A percentile compares a stretch with the other conserved stretches of the same genome.
Evolutionary conservation across 2,888 invertebrate genomes (phyloP).

Genomic region (Alviniconcha strummeri): DNA sequence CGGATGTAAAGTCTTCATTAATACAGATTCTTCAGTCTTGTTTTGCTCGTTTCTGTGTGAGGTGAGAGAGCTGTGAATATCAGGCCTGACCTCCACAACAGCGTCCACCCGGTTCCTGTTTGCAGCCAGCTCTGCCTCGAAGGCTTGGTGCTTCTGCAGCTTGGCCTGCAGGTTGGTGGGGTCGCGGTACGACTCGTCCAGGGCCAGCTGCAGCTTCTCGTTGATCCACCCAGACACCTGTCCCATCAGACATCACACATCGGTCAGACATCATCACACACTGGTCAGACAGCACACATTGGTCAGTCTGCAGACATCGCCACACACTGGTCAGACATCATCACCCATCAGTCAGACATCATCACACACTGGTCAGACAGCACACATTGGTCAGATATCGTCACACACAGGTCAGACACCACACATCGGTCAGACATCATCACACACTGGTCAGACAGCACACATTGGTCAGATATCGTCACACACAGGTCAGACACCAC

Average conservation of each 20-base stretch:
- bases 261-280: not conserved
- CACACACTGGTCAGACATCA: not conserved
- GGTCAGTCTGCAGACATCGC: not conserved
- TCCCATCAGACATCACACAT: not conserved
- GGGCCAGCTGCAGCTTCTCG: constrained; percentile 93
- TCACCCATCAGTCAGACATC: not conserved
- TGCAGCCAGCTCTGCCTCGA: constrained; percentile 94
- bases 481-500: not conserved
- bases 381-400: not conserved
- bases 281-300: not conserved
- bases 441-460: too few species aligned
- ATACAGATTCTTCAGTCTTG: not conserved
- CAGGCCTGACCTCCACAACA: constrained; percentile 79
- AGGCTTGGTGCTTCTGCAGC: constrained; percentile 95
- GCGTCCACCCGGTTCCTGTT: constrained; percentile 90
- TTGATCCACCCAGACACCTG: constrained; percentile 86
- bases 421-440: not conserved
- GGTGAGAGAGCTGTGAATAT: not conserved
- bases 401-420: not conserved
- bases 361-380: too few species aligned
- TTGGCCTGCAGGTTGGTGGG: constrained; percentile 97
- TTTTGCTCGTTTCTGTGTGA: not conserved
- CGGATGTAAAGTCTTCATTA: not conserved
- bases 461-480: not conserved
- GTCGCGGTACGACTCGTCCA: constrained; percentile 95